Conservation (phyloP, 2,888 invertebrate species). For the Sinopyrophorus schimmeli region DNA sequence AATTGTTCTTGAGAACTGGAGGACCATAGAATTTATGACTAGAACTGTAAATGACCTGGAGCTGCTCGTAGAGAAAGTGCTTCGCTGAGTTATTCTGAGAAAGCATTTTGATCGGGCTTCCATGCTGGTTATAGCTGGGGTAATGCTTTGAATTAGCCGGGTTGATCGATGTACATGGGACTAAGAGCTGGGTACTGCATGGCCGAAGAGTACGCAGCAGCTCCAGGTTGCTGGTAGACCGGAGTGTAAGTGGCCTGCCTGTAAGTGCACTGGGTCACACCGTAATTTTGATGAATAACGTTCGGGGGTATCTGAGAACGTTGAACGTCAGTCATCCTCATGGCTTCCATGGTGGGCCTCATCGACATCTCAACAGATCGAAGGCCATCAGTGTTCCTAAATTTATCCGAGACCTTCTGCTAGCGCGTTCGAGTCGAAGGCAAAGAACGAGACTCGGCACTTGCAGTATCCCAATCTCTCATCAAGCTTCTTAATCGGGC, state of each 20-base stretch:
- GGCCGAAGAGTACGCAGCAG: conserved; percentile 43
- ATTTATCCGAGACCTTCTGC: conserved; percentile 25
- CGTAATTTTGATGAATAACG: conserved; percentile 52
- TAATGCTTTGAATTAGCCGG: conserved; percentile 40
- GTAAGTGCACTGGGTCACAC: conserved; percentile 45
- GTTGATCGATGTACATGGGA: conserved; percentile 45
- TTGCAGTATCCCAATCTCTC: conserved; percentile 77
- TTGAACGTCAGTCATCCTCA: neutral
- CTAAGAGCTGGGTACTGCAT: conserved; percentile 49
- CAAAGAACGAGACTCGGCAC: conserved; percentile 60
- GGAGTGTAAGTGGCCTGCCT: conserved; percentile 38
- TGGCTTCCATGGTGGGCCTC: conserved; percentile 5
- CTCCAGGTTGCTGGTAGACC: conserved; percentile 26
- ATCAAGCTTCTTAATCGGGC: conserved; percentile 70
- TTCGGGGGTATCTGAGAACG: conserved; percentile 47
- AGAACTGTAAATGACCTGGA: conserved; percentile 35
- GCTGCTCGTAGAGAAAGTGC: conserved; percentile 42
- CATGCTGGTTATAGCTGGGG: conserved; percentile 43
- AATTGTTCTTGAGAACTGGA: conserved; percentile 31
- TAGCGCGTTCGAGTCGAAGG: conserved; percentile 59
- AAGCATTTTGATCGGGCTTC: conserved; percentile 43
- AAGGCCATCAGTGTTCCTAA: conserved; percentile 25
- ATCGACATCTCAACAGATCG: conserved; percentile 10
- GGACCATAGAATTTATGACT: conserved; percentile 43
- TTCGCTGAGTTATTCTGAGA: conserved; percentile 42